Percentiles rank a stretch among this genome's conserved stretches.
Conservation (phyloP, 2,797 vertebrate species). For the Selene dorsalis region DNA sequence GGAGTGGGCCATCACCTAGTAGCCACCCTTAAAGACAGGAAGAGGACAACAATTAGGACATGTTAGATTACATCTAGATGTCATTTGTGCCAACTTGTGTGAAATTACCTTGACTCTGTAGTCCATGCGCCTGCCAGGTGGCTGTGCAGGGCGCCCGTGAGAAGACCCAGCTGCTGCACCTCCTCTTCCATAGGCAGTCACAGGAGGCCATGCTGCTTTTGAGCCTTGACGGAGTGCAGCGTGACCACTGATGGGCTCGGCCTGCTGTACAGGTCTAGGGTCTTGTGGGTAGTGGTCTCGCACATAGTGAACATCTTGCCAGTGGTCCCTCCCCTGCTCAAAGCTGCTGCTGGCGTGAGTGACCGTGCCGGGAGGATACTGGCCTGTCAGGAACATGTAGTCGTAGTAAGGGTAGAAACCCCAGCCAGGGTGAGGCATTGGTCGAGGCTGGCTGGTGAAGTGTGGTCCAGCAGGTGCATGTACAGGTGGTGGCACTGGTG, state of each 20-base stretch:
- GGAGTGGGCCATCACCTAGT: background rate
- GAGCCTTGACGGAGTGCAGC: background rate
- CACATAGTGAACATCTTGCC: slow-evolving; percentile 13
- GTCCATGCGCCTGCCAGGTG: background rate
- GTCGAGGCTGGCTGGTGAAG: background rate
- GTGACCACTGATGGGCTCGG: background rate
- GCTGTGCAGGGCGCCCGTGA: background rate
- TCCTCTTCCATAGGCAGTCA: background rate
- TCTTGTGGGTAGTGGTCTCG: accelerated
- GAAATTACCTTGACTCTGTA: background rate
- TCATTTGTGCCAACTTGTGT: background rate
- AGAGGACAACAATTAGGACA: background rate
- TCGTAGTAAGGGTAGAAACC: background rate
- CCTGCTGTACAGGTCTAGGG: background rate
- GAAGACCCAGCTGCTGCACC: background rate
- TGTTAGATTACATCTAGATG: background rate
- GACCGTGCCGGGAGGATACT: slow-evolving; percentile 36
- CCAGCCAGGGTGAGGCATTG: background rate
- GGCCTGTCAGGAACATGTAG: slow-evolving; percentile 16
- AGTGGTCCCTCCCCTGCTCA: slow-evolving; percentile 11
- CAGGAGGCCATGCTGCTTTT: background rate
- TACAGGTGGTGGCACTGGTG: too few relatives aligned
- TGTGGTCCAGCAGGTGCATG: accelerated
- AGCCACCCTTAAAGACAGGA: background rate
- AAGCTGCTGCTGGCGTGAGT: slow-evolving; percentile 18